phyloP scores from a whole-genome alignment of 2,113 vertebrate species.

The Ammodytes dubius region DNA sequence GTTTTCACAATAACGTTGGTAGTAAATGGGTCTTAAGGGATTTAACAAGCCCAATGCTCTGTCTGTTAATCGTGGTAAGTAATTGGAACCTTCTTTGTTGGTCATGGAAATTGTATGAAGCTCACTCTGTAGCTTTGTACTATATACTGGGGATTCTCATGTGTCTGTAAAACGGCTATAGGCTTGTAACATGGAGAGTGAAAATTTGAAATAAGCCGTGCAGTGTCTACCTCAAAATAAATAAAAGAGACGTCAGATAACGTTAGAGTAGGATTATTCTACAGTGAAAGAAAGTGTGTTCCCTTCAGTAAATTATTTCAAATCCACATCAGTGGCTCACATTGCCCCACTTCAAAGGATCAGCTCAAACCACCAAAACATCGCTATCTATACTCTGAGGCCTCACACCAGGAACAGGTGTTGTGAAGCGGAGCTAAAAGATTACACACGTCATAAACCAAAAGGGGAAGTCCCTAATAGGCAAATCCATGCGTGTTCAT shows the following conservation, averaged over 20 bases:
- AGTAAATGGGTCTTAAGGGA: slow-evolving; percentile 37
- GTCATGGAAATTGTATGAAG: slow-evolving; percentile 16
- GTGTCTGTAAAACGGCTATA: slow-evolving; percentile 20
- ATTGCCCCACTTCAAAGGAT: not conserved
- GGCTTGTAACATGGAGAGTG: not conserved
- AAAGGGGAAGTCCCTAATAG: slow-evolving; percentile 27
- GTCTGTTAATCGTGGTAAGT: slow-evolving; percentile 46
- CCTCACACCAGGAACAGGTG: slow-evolving; percentile 36
- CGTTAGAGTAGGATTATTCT: not conserved
- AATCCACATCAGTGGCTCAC: slow-evolving; percentile 8
- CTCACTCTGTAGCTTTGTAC: slow-evolving; percentile 23
- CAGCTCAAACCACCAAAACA: slow-evolving; percentile 18
- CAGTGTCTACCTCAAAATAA: slow-evolving; percentile 11
- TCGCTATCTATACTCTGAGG: not conserved
- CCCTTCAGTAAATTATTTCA: not conserved
- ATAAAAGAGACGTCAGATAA: not conserved
- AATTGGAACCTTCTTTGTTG: slow-evolving; percentile 56
- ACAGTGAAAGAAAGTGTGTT: not conserved
- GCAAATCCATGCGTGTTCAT: not conserved
- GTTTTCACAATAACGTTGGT: not conserved
- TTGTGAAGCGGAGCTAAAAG: slow-evolving; percentile 23
- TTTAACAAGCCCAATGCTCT: slow-evolving; percentile 38
- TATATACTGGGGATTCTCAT: slow-evolving; percentile 7
- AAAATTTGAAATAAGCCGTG: slow-evolving; percentile 4
- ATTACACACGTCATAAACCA: slow-evolving; percentile 32